Base-by-base conservation (phyloP, 2,888 invertebrate species). In the Drosophila meridionalis region DNA sequence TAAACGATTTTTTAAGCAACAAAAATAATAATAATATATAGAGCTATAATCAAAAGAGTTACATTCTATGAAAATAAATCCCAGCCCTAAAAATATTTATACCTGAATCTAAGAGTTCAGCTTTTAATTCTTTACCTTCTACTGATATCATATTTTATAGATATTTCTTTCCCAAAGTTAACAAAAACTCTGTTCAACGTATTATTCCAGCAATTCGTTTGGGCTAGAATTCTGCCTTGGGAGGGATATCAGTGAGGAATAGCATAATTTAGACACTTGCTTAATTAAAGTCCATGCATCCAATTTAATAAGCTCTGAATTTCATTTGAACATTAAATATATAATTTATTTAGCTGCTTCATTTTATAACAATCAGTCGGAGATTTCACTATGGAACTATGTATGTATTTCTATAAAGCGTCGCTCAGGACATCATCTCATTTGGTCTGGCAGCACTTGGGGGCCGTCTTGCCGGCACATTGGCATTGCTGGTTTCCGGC, bases 401-500 rank as follows among this genome's bases (percentile, higher is more conserved):
- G 34, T 34, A 7, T 0, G 14, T 30, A 14, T 20, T 34, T 14
- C 11, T 32, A 34, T 58, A 8, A 2, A 9, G 20, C 14, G 7
- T 12, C 7, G 42, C 42, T n/a, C 36, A 34, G 7, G 30, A 14
- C 20, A 14, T 26, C 26, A n/a, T 20, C 30, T 80, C 43, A 83
- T 56, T 85, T 83, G 48, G 53, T 52, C 57, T 85, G 76, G 57
- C 83, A 83, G 61, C 85, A 85, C 69, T 88, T 90, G 45, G 74
- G 38, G 36, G 76, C 76, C 4, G 78, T 65, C 53, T 91, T 89
- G 77, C 88, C 80, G 55, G 76, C 72, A 55, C 91, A 91, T 55
- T 90, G 88, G 59, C 91, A 91, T 47, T 91, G 78, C 60, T 88
- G 81, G 61, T 89, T 87, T 71, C 90, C 91, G 69, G 76, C 63